Conservation (phyloP, 2,113 vertebrate species). For the Phaetusa simplex region DNA sequence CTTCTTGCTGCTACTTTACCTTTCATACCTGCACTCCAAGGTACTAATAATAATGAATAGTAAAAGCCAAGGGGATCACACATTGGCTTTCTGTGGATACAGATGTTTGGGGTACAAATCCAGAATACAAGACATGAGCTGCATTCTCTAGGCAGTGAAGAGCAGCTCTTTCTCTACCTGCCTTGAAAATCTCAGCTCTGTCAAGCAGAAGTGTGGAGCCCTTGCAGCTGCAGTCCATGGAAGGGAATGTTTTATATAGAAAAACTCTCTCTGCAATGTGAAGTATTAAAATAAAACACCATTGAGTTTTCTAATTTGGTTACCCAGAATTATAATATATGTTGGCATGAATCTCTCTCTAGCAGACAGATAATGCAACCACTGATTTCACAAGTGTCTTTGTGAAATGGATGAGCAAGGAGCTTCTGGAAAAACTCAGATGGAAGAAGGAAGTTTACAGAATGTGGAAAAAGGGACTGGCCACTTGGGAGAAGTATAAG, state of each 20-base stretch:
- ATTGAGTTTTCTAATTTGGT: no score
- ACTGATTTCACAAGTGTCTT: no score
- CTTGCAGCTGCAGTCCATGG: background rate
- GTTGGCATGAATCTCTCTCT: no score
- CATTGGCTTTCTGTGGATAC: background rate
- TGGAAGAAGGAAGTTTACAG: no score
- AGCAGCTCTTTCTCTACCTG: background rate
- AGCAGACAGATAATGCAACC: no score
- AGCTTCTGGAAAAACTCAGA: no score
- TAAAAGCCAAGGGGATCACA: background rate
- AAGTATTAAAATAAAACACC: no score
- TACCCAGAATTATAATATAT: no score
- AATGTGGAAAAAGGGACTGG: no score
- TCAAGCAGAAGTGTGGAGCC: background rate
- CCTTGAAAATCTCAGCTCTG: background rate
- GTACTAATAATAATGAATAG: background rate
- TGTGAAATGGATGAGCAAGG: no score
- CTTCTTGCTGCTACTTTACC: background rate
- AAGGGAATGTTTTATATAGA: background rate
- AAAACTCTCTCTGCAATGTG: no score
- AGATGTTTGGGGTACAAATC: background rate
- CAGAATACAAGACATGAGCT: background rate
- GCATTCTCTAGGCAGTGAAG: background rate
- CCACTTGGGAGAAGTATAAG: no score
- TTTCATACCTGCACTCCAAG: background rate